phyloP scores from a whole-genome alignment of 2,888 invertebrate species.

The Arctia plantaginis region DNA sequence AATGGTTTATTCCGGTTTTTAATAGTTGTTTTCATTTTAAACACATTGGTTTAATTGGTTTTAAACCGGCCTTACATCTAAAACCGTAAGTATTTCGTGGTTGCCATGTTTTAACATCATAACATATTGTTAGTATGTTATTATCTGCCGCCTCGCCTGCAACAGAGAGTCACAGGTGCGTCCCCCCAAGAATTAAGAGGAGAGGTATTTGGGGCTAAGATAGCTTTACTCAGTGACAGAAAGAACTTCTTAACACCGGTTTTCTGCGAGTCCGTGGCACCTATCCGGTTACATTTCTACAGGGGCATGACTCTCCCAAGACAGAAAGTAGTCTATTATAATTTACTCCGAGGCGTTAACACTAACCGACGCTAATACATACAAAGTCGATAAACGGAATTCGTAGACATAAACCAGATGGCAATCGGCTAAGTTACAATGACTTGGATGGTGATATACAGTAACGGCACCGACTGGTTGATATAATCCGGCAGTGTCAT shows the following conservation, averaged over 20 bases:
- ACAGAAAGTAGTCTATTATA: background rate
- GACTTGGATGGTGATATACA: constrained; percentile 63
- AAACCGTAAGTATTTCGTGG: too few relatives aligned
- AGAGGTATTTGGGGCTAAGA: too few relatives aligned
- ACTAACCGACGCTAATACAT: background rate
- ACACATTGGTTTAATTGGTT: too few relatives aligned
- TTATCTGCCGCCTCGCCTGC: background rate
- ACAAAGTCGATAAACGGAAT: constrained; percentile 14
- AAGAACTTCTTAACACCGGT: too few relatives aligned
- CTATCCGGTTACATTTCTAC: background rate
- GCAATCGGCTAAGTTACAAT: constrained; percentile 45
- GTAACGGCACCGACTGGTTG: constrained; percentile 56
- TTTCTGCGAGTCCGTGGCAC: background rate
- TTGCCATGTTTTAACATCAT: background rate
- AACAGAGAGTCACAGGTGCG: too few relatives aligned
- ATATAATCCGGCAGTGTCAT: constrained; percentile 57
- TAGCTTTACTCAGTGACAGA: too few relatives aligned
- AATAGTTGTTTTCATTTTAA: too few relatives aligned
- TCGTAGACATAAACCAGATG: constrained; percentile 49
- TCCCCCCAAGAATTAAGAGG: too few relatives aligned
- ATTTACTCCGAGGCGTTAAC: background rate
- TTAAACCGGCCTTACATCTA: too few relatives aligned
- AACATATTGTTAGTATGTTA: too few relatives aligned
- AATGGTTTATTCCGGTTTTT: too few relatives aligned
- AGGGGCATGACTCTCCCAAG: too few relatives aligned